Conservation (phyloP, 2,888 invertebrate genomes). For the Julus scanicus region DNA sequence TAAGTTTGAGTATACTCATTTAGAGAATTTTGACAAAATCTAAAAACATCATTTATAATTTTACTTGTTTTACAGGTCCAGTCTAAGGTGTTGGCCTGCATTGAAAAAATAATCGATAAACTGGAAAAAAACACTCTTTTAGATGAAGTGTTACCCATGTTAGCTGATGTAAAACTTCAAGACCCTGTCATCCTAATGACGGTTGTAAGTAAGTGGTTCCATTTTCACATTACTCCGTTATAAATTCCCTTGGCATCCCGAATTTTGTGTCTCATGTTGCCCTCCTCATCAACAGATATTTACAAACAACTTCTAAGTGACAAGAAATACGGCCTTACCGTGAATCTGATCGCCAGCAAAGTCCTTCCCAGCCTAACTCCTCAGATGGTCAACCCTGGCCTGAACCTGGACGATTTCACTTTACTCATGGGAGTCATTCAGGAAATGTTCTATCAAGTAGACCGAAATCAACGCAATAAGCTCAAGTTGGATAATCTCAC, state of each 20-base stretch:
- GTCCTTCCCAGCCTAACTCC: slow-evolving; percentile 93
- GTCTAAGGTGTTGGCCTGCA: slow-evolving; percentile 66
- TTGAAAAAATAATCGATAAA: slow-evolving; percentile 82
- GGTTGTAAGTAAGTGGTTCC: slow-evolving; percentile 86
- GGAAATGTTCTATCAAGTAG: slow-evolving; percentile 79
- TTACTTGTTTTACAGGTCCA: slow-evolving; percentile 63
- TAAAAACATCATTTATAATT: not conserved
- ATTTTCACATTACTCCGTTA: not conserved
- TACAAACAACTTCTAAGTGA: slow-evolving; percentile 91
- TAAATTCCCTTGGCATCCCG: not conserved
- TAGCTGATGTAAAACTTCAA: slow-evolving; percentile 84
- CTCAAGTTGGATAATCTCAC: slow-evolving; percentile 85
- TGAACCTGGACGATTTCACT: slow-evolving; percentile 77
- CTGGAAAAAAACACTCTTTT: slow-evolving; percentile 88
- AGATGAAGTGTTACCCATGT: slow-evolving; percentile 88
- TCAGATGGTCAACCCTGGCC: slow-evolving; percentile 87
- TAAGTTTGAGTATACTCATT: slow-evolving; percentile 63
- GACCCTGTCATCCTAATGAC: slow-evolving; percentile 90
- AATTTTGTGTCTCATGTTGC: too few relatives aligned
- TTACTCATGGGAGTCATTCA: slow-evolving; percentile 84
- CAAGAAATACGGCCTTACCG: slow-evolving; percentile 88
- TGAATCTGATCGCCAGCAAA: slow-evolving; percentile 91
- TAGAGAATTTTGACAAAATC: not conserved
- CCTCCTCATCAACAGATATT: slow-evolving; percentile 74
- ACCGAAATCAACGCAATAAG: slow-evolving; percentile 85